Base-by-base conservation (phyloP, 2,888 invertebrate species). In the Chrysolina haemoptera region DNA sequence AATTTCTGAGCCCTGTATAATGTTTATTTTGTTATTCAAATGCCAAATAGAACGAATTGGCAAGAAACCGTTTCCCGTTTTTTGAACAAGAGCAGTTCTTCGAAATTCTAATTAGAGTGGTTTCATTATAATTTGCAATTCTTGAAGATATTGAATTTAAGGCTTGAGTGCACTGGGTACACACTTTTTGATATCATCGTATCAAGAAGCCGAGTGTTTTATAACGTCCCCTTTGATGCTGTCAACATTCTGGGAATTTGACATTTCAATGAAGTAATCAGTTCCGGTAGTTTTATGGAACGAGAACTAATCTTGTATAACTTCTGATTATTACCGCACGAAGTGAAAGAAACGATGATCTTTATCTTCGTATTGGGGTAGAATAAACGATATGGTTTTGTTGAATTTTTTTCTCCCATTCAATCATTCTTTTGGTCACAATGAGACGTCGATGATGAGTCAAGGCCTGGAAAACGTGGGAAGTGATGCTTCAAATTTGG, bases 251-350 rank as follows among this genome's bases (percentile, higher is more conserved):
- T 77, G 46, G 75, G 81, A 82, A 83, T 81, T 81, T 81, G 82
- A 82, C 82, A 82, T 82, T 82, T 82, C 81, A 82, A 83, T 83
- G 79, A 78, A 80, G 78, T 76, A 78, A 82, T 81, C 80, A 73
- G 82, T 83, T 82, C 77, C 80, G 80, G 78, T 79, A 82, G 80
- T 81, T 83, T 80, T 81, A 69, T 76, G 74, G 71, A 59, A 77
- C 72, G 78, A 71, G 77, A 81, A 81, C 81, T 81, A 81, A 81
- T 81, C 79, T 80, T 82, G 81, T 81, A 76, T 81, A 80, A 82
- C 81, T 80, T 81, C 75, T 69, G 79, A 82, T 83, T 83, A 79
- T 77, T 40, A 77, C 81, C 80, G 82, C 78, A 77, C 76, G 62
- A 50, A 48, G 67, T 18, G 18, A 41, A 53, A 48, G 48, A 53